Evolutionary conservation across 2,113 vertebrate genomes (phyloP), one percentile per base, ranked within the genome.

Genomic region (Melanostigma gelatinosum): DNA sequence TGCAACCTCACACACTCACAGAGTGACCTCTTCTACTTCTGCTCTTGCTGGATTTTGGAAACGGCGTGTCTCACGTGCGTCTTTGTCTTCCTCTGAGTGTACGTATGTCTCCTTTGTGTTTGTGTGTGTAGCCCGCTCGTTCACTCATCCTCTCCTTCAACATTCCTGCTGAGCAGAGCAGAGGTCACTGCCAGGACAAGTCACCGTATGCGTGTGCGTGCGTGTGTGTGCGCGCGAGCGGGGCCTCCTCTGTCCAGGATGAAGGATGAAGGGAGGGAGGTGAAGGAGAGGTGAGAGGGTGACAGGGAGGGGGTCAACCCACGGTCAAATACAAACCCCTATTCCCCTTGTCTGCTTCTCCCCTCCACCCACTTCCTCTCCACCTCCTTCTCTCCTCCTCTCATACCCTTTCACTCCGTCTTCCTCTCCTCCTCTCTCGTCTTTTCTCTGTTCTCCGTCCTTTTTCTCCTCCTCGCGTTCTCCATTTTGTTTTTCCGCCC

Each of bases 261-360:
- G 92, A 93, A 87, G 64, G 76, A 93, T 94, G 90, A 60, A 83
- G 77, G 72, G 89, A 91, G 87, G 89, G 91, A 92, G 94, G 92
- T 94, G 93, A 94, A 94, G 92, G 91, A 87, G 93, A 94, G 93
- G 93, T 94, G 93, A 94, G 90, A 90, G 92, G 92, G 93, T 90
- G 86, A 87, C 85, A 63, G 80, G 52, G 88, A 92, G 92, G 88
- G 90, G 94, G 94, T 95, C 93, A 93, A 66, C 69, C 77, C 58
- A 71, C 90, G 93, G 94, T 95, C 93, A 95, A 94, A 95, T 94
- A 72, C 93, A 94, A 94, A 85, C 7, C 46, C 83, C 86, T 84
- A 72, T 58, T 61, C 82, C 77, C 48, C 6, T 18, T 55, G 57
- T 72, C 70, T 75, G 5, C 48, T 67, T 75, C 65, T 62, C n/a